Conservation (phyloP, 2,797 vertebrate genomes). For the Crocodylus rhombifer region DNA sequence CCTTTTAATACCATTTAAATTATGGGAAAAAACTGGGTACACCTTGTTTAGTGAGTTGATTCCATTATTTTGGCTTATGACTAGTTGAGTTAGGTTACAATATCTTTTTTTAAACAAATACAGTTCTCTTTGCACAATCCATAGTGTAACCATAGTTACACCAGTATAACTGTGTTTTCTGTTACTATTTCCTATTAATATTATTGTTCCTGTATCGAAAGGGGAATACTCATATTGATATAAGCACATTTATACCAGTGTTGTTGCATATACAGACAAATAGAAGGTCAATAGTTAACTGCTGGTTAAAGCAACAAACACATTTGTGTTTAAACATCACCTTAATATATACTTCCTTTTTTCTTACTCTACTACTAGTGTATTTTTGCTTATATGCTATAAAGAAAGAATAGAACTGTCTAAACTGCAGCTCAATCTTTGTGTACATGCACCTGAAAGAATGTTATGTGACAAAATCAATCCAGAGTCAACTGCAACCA, state of each 20-base stretch:
- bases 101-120: no score
- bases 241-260: not conserved
- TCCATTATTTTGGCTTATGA: not conserved
- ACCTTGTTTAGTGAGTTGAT: not conserved
- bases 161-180: not conserved
- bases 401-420: no score
- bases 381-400: no score
- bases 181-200: not conserved
- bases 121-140: no score
- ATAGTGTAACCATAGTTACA: not conserved
- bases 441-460: not conserved
- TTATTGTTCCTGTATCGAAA: not conserved
- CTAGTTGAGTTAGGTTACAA: no score
- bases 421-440: not conserved
- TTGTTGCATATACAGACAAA: conserved; percentile 9
- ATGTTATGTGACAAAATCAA: not conserved
- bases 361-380: not conserved
- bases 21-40: not conserved
- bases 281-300: not conserved
- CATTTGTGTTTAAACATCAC: conserved; percentile 18
- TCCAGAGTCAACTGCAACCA: not conserved
- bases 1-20: not conserved
- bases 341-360: not conserved
- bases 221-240: not conserved
- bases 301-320: not conserved